Evolutionary conservation across 2,797 vertebrate species (phyloP).

Genomic region (Mionectes olivaceus): DNA sequence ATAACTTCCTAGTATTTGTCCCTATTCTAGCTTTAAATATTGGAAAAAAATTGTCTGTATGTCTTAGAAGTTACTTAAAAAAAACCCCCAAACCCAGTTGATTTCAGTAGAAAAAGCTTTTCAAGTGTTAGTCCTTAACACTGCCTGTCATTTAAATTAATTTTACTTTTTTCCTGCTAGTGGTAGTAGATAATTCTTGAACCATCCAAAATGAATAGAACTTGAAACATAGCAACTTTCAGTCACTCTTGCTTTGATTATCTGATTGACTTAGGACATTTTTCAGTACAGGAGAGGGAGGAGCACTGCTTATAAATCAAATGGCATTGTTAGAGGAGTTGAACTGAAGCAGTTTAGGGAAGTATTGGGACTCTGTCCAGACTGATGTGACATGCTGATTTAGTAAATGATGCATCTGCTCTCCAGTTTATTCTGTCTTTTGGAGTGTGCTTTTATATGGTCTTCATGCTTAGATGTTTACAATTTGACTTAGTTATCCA

Average conservation of each 20-base stretch:
- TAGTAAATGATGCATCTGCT: neutral
- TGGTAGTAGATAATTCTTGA: neutral
- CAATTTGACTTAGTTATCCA: neutral
- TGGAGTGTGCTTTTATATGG: neutral
- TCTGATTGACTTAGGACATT: neutral
- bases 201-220: neutral
- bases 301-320: neutral
- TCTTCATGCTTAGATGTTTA: neutral
- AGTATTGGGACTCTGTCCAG: neutral
- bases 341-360: neutral
- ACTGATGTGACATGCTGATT: neutral
- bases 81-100: fast-evolving
- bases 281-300: neutral
- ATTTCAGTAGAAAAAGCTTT: neutral
- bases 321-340: neutral
- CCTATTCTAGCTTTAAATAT: neutral
- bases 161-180: neutral
- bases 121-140: neutral
- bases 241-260: neutral
- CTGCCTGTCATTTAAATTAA: neutral
- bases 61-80: neutral
- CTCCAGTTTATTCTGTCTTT: neutral
- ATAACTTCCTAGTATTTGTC: neutral
- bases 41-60: neutral
- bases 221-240: neutral